These are phyloP conservation scores for Azorinus chamasolen DNA, from an alignment of 2,888 invertebrate genomes.

Conservation along the genomic window DNA sequence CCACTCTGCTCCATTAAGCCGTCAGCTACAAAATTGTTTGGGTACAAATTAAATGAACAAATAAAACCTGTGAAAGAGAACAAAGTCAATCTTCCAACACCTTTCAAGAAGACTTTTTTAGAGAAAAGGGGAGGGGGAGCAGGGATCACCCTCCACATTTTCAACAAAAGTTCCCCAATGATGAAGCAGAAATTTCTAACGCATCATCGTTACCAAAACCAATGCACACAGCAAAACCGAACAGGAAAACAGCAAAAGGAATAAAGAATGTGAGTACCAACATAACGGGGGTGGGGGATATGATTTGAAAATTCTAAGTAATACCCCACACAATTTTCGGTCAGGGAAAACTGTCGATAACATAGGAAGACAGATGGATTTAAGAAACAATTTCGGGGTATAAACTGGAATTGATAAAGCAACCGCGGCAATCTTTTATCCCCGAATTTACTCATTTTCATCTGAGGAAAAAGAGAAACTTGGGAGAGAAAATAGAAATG, in stretches of 20 bases:
- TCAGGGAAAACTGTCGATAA: conserved; percentile 8
- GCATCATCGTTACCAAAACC: neutral
- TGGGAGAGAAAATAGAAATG: too few species aligned
- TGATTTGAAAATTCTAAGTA: conserved; percentile 1
- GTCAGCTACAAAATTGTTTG: conserved; percentile 26
- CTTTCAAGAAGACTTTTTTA: conserved; percentile 4
- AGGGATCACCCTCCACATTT: neutral
- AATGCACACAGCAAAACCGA: neutral
- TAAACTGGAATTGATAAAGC: conserved; percentile 9
- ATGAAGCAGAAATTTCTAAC: neutral
- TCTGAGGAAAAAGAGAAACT: too few species aligned
- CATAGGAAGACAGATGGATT: conserved; percentile 22
- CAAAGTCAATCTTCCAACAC: conserved; percentile 2
- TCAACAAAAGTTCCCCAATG: neutral
- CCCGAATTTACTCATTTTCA: conserved; percentile 1
- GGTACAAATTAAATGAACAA: conserved; percentile 17
- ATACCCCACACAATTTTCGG: neutral
- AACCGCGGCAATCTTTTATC: conserved; percentile 15
- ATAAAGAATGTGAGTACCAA: neutral
- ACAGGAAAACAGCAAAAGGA: neutral
- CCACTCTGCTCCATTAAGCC: conserved; percentile 10
- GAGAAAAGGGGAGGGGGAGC: conserved; percentile 9
- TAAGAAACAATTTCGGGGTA: conserved; percentile 25
- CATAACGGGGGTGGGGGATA: conserved; percentile 1
- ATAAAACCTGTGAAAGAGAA: conserved; percentile 6